Evolutionary conservation across 23 tunicate species (phyloP), one percentile per base, ranked within the genome.

Genomic region (Ascidia mentula): DNA sequence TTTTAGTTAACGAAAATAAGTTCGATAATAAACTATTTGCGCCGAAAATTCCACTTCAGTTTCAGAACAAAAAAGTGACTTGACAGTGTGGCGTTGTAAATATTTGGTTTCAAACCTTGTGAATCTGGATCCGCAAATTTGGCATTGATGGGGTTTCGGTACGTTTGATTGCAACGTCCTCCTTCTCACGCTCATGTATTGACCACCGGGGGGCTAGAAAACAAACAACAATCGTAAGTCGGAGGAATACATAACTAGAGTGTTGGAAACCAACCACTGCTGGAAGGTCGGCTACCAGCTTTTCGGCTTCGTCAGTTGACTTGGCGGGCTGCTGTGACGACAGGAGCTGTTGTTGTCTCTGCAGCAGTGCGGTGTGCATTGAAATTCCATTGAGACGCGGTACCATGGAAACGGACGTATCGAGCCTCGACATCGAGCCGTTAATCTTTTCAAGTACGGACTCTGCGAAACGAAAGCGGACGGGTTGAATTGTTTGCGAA

Each of bases 101-200:
- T n/a, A n/a, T n/a, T n/a, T n/a, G 33, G 33, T 77, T 45, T 13
- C 82, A 22, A 69, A 95, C 99, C 99, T 91, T 36, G 99, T 96
- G 37, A 96, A 96, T 65, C 90, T 70, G 6, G 99, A 96, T 34
- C 97, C 95, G 72, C 99, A 96, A 18, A 96, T 96, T 72, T 96
- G 94, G 80, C 99, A 96, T 38, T 87, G 97, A 76, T 91, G 95
- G 20, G 99, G 99, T 38, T 96, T 96, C 37, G 99, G 99, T 0
- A 88, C 91, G 34, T 79, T 83, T 12, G 99, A 91, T 40, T 87
- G 97, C 37, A 96, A 82, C 15, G 99, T 96, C 38, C 99, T 76
- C 72, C 90, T 86, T 17, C 99, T 77, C 36, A 96, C 99, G 69
- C 89, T 84, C 88, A 82, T 88, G 79, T 96, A 96, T 69, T 88